Conservation (phyloP, 1,140 invertebrate genomes). For the Drosophila bifasciata region DNA sequence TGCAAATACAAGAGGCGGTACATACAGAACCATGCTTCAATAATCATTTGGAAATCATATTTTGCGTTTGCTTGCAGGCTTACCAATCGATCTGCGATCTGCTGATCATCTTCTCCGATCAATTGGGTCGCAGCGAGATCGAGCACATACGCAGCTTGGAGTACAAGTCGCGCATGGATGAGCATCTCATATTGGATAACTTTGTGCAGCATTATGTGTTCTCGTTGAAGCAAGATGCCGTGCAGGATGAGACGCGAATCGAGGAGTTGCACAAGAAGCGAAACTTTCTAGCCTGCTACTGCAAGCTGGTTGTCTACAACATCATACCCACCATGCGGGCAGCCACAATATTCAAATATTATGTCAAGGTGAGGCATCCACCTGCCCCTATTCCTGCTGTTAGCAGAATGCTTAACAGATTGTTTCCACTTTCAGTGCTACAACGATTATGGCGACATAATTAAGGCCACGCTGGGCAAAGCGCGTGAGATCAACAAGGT, state of each 20-base stretch:
- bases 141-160: slow-evolving; percentile 89
- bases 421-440: slow-evolving; percentile 89
- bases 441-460: slow-evolving; percentile 99
- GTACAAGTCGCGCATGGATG: slow-evolving; percentile 91
- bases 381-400: too few species aligned
- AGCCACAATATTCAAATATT: slow-evolving; percentile 98
- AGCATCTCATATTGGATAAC: slow-evolving; percentile 93
- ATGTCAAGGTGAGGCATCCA: slow-evolving; percentile 91
- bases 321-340: slow-evolving; percentile 96
- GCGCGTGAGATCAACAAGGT: slow-evolving; percentile 99
- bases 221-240: slow-evolving; percentile 84
- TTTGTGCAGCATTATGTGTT: slow-evolving; percentile 98
- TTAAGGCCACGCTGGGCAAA: slow-evolving; percentile 98
- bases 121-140: slow-evolving; percentile 87
- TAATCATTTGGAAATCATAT: not conserved
- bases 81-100: slow-evolving; percentile 98
- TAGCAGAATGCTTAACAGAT: not conserved
- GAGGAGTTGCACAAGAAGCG: slow-evolving; percentile 98
- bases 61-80: slow-evolving; percentile 86
- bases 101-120: slow-evolving; percentile 96
- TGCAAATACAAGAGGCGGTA: slow-evolving; percentile 86
- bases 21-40: not conserved
- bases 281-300: slow-evolving; percentile 98
- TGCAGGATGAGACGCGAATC: slow-evolving; percentile 96
- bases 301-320: slow-evolving; percentile 99